Conservation (phyloP, 2,888 invertebrate species). For the Latrodectus elegans region DNA sequence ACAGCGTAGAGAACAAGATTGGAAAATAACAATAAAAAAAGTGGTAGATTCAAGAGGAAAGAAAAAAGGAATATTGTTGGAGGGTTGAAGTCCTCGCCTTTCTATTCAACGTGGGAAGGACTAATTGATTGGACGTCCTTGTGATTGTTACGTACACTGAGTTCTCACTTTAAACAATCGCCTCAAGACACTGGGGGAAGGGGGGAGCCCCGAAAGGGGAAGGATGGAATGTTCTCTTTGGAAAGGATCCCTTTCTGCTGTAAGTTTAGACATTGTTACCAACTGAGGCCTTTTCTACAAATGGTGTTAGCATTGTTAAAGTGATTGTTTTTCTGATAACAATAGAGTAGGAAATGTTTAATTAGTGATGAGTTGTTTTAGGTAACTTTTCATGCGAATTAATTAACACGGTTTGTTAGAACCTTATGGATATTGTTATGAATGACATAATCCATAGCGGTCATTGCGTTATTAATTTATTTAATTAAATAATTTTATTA, state of each 20-base stretch:
- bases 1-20: constrained; percentile 21
- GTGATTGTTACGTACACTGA: constrained; percentile 29
- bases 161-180: constrained; percentile 61
- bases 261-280: not conserved
- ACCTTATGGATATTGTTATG: too few relatives aligned
- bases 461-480: too few relatives aligned
- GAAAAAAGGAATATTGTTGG: not conserved
- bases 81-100: constrained; percentile 51
- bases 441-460: too few relatives aligned
- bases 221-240: not conserved
- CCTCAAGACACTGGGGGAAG: not conserved
- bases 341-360: too few relatives aligned
- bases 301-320: not conserved
- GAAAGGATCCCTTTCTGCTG: not conserved
- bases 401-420: too few relatives aligned
- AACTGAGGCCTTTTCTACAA: not conserved
- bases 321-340: too few relatives aligned
- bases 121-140: constrained; percentile 66
- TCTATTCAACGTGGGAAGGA: constrained; percentile 57
- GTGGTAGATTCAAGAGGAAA: constrained; percentile 8
- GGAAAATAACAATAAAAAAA: constrained; percentile 19
- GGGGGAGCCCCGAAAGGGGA: not conserved
- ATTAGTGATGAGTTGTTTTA: too few relatives aligned
- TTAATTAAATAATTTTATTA: too few relatives aligned
- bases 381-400: too few relatives aligned